Evolutionary conservation across 2,797 vertebrate species (phyloP).

Genomic region (Lagothrix lagotricha): DNA sequence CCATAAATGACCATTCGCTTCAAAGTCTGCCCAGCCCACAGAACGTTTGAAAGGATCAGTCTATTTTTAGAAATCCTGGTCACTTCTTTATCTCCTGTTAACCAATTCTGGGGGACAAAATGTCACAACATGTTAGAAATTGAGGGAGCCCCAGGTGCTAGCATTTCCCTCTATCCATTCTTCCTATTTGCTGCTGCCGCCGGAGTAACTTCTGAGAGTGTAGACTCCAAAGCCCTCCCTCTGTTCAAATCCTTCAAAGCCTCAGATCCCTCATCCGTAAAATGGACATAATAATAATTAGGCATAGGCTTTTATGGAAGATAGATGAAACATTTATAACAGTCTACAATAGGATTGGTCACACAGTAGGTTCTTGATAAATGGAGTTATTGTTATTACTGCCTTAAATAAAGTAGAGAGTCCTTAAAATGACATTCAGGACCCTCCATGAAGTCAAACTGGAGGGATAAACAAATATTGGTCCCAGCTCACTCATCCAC

Average conservation of each 20-base stretch:
- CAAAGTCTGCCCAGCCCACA: slow-evolving; percentile 28
- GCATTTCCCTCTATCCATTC: background rate
- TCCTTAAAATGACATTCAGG: background rate
- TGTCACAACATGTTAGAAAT: background rate
- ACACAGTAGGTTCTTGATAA: background rate
- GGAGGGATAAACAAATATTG: too few relatives aligned
- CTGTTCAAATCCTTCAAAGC: background rate
- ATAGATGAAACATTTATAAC: background rate
- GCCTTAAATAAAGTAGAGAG: background rate
- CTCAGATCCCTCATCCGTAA: background rate
- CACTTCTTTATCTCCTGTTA: slow-evolving; percentile 43
- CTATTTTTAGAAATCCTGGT: slow-evolving; percentile 48
- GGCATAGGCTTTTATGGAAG: background rate
- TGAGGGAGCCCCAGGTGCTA: background rate
- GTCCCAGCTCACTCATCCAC: background rate
- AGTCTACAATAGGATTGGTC: background rate
- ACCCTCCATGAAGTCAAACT: background rate
- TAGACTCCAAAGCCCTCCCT: background rate
- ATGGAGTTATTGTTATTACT: background rate
- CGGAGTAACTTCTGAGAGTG: background rate
- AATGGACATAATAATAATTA: background rate
- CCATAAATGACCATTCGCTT: slow-evolving; percentile 62
- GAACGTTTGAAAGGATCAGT: slow-evolving; percentile 38
- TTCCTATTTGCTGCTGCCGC: background rate
- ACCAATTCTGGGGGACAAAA: background rate